Evolutionary conservation across 2,888 invertebrate genomes (phyloP).

Genomic region (Eupithecia subfuscata): DNA sequence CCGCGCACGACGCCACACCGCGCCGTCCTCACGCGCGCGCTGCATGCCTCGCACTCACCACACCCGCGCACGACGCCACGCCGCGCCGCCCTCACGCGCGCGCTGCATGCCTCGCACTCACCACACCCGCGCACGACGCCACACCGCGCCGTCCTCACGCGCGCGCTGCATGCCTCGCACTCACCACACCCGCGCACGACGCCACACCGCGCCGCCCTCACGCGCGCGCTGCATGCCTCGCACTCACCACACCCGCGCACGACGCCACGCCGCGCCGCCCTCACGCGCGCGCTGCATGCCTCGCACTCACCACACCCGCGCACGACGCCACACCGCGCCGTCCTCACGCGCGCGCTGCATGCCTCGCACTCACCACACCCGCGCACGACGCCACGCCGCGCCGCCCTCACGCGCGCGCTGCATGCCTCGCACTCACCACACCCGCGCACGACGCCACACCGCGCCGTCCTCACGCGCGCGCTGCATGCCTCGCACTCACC

Average conservation of each 20-base stretch:
- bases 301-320: background rate
- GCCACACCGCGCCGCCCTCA: background rate
- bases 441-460: background rate
- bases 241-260: background rate
- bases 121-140: background rate
- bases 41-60: background rate
- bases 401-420: background rate
- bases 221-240: no score
- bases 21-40: background rate
- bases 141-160: background rate
- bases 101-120: no score
- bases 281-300: background rate
- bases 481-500: no score
- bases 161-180: background rate
- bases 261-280: background rate
- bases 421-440: background rate
- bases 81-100: background rate
- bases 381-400: background rate
- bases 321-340: background rate
- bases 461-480: no score
- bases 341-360: no score
- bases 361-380: background rate
- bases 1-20: background rate
- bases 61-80: background rate
- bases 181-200: background rate